These are phyloP conservation scores for Geotrupes spiniger DNA, from an alignment of 2,888 invertebrate species.

Conservation along the genomic window DNA sequence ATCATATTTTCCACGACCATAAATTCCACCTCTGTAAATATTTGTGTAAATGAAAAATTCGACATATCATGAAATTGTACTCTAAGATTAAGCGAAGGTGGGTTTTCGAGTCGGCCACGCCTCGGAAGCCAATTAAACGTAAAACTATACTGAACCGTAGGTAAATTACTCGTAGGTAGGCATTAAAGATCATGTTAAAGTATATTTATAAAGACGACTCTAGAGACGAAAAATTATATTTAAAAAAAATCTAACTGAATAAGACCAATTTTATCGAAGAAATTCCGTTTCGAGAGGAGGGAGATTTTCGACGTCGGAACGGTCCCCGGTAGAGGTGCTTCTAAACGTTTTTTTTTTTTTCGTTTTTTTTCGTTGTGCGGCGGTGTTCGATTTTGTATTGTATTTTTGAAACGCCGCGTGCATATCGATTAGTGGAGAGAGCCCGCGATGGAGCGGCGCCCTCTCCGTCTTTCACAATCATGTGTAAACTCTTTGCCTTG, in stretches of 20 bases:
- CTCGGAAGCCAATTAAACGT: constrained; percentile 17
- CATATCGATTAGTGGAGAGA: background rate
- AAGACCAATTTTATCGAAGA: constrained; percentile 23
- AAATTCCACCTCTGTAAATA: constrained; percentile 18
- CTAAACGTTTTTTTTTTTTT: background rate
- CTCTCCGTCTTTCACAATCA: constrained; percentile 36
- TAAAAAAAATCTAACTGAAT: no score
- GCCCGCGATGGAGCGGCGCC: constrained; percentile 15
- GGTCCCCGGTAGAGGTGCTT: background rate
- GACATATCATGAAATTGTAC: constrained; percentile 44
- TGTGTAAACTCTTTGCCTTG: constrained; percentile 42
- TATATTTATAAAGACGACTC: constrained; percentile 20
- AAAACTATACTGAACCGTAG: constrained; percentile 12
- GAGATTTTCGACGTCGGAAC: background rate
- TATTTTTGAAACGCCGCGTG: background rate
- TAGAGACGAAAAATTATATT: constrained; percentile 20
- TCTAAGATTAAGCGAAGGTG: constrained; percentile 27
- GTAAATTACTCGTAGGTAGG: constrained; percentile 13
- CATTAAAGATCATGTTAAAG: constrained; percentile 18
- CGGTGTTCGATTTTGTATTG: constrained; percentile 2
- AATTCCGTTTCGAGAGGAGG: constrained; percentile 17
- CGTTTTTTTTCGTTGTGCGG: constrained; percentile 5
- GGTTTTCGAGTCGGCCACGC: constrained; percentile 10
- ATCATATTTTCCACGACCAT: constrained; percentile 12
- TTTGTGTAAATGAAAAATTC: constrained; percentile 38